Percentiles rank a stretch among this genome's conserved stretches.
These are phyloP conservation scores for Bibio marci DNA, from an alignment of 2,888 invertebrate species.

Conservation along the genomic window DNA sequence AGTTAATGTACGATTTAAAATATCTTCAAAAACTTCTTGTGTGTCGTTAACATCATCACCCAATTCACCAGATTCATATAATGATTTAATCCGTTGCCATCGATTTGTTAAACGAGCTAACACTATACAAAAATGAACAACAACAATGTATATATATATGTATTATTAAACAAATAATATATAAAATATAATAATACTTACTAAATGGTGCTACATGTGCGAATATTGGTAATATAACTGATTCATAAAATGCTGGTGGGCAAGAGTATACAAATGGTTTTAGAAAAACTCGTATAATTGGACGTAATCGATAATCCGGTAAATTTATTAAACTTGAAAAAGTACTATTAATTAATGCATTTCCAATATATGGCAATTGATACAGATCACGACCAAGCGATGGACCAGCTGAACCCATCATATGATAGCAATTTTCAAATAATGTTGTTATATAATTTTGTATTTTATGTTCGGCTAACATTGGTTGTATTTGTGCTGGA, in stretches of 20 bases:
- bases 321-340: constrained; percentile 37
- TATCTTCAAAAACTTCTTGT: constrained; percentile 72
- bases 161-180: background rate
- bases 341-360: constrained; percentile 48
- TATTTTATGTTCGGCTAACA: constrained; percentile 58
- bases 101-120: constrained; percentile 49
- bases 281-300: constrained; percentile 66
- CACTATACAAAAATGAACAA: constrained; percentile 33
- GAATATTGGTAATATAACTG: constrained; percentile 62
- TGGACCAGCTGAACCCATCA: constrained; percentile 59
- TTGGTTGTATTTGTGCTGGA: constrained; percentile 30
- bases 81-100: constrained; percentile 62
- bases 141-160: no score
- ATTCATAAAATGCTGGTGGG: constrained; percentile 60
- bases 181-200: constrained; percentile 29
- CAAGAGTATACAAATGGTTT: constrained; percentile 76
- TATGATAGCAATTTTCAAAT: constrained; percentile 67
- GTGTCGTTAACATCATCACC: constrained; percentile 62
- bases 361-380: constrained; percentile 54
- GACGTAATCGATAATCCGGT: constrained; percentile 72
- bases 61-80: constrained; percentile 58
- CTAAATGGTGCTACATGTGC: constrained; percentile 62
- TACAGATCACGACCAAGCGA: constrained; percentile 78
- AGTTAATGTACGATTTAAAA: constrained; percentile 68
- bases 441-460: constrained; percentile 63